These are phyloP conservation scores for Axinella damicornis DNA, from an alignment of 37 sponge, comb jelly and placozoan genomes.

Conservation along the genomic window DNA sequence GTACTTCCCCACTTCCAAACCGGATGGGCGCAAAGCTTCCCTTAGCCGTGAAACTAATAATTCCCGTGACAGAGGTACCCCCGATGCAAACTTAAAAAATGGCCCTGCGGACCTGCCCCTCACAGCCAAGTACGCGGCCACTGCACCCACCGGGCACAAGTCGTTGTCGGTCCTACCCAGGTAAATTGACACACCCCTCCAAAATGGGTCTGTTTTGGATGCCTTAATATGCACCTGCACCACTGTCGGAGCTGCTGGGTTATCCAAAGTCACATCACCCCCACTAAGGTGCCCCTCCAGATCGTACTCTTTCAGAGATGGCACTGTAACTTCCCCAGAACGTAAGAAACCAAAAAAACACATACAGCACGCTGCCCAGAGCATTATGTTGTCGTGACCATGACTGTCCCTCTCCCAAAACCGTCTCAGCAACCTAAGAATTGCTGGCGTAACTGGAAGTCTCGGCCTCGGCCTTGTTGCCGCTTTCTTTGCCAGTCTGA, in stretches of 20 bases:
- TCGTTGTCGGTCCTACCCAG: neutral
- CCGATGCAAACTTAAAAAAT: neutral
- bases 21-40: too few relatives aligned
- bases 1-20: too few relatives aligned
- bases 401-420: neutral
- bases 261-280: conserved; percentile 41
- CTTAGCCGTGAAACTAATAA: too few relatives aligned
- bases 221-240: conserved; percentile 38
- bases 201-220: conserved; percentile 62
- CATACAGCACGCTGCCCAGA: conserved; percentile 58
- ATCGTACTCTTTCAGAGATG: conserved; percentile 23
- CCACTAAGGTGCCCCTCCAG: conserved; percentile 4
- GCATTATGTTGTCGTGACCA: conserved; percentile 17
- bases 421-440: neutral
- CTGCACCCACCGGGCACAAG: neutral
- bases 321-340: conserved; percentile 43
- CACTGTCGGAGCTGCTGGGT: conserved; percentile 4
- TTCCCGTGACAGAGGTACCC: too few relatives aligned
- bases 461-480: neutral
- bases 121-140: neutral
- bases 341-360: conserved; percentile 60
- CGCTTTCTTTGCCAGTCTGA: neutral
- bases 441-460: neutral
- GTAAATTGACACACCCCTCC: conserved; percentile 31
- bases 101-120: neutral